Base-by-base conservation (phyloP, 2,113 vertebrate genomes). In the Xerus inauris region DNA sequence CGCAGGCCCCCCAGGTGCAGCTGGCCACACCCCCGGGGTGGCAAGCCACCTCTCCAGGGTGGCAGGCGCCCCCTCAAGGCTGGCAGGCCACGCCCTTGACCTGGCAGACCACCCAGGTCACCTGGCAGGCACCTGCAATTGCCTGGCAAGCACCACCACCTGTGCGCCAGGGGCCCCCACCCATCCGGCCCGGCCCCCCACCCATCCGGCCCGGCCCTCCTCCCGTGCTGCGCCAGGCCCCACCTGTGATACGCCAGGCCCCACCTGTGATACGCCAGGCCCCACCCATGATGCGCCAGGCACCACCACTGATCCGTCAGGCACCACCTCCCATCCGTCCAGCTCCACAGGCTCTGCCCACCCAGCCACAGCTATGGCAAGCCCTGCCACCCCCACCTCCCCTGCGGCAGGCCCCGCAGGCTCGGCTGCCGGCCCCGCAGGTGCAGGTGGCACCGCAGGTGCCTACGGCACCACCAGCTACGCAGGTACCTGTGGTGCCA, bases 61-160 rank as follows among this genome's bases (percentile, higher is more conserved):
- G 97, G 97, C 97, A 97, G 69, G 67, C 59, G 9, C 51, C 88
- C 0, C 82, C 91, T 0, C 97, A 94, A n/a, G 93, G 93, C 45
- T 98, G 97, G 97, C 95, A 89, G 2, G 42, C 91, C 24, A 77
- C 95, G 0, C 96, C 97, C 40, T 88, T 98, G 73, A 79, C 81
- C 86, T 98, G 97, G 97, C 95, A 96, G 65, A 24, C 94, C 79
- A 75, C 97, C 0, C 97, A 97, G 94, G 95, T 98, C 85, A 95
- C 97, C 10, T 98, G 96, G 97, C 97, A 96, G 82, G 94, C 96
- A 2, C 97, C 97, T 0, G n/a, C 94, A 0, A 79, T 98, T 0
- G 10, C 97, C 54, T 98, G 97, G 97, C 97, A 96, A 94, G 67
- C 73, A 0, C 82, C 96, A 9, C 40, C 83, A 2, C 35, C 95